A percentile compares a stretch with the other conserved stretches of the same genome.
These are phyloP conservation scores for Cantharis lateralis DNA, from an alignment of 2,888 invertebrate species.

Conservation along the genomic window DNA sequence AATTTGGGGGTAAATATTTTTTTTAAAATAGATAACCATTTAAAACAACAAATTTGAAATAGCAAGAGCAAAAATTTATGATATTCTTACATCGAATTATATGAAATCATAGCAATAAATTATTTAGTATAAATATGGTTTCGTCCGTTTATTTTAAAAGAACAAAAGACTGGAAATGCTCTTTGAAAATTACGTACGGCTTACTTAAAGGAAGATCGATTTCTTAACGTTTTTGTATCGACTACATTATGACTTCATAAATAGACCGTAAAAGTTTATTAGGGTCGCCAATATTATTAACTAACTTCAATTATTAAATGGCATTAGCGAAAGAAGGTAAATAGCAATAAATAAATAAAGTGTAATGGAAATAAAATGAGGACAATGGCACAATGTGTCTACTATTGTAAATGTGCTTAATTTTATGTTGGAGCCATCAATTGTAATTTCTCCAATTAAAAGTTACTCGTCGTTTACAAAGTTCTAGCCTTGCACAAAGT, in stretches of 20 bases:
- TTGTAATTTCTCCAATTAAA: constrained; percentile 5
- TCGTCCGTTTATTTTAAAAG: too few relatives aligned
- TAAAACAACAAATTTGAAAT: too few relatives aligned
- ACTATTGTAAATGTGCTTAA: not conserved
- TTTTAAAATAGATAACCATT: too few relatives aligned
- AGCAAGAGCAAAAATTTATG: too few relatives aligned
- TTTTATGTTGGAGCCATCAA: constrained; percentile 1
- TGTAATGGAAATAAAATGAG: not conserved
- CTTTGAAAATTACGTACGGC: too few relatives aligned
- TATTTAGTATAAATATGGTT: too few relatives aligned
- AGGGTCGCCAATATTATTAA: not conserved
- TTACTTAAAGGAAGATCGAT: not conserved
- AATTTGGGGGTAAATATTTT: too few relatives aligned
- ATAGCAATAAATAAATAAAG: not conserved
- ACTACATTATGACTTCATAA: not conserved
- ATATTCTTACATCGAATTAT: too few relatives aligned
- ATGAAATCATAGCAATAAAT: too few relatives aligned
- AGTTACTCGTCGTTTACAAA: constrained; percentile 1
- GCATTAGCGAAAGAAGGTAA: not conserved
- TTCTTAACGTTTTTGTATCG: not conserved
- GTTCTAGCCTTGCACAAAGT: constrained; percentile 1
- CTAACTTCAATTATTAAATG: not conserved
- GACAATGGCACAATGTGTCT: not conserved
- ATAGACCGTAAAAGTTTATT: not conserved
- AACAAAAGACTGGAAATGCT: too few relatives aligned